Base-by-base conservation (phyloP, 2,797 vertebrate genomes). In the Danio albolineatus region DNA sequence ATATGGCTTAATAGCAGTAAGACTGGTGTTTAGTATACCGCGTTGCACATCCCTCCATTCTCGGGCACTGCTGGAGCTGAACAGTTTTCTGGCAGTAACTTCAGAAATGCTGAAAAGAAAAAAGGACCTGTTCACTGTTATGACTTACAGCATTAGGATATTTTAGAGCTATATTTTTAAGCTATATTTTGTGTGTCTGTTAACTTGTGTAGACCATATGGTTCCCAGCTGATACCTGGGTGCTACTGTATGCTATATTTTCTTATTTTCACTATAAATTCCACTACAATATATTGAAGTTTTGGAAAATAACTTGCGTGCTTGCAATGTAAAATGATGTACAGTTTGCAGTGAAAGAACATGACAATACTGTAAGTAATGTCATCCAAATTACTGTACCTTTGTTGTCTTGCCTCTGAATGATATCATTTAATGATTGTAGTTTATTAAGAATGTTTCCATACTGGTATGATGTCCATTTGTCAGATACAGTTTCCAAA, bases 21-120 rank as follows among this genome's bases (percentile, higher is more conserved):
- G n/a, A 64, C 43, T 65, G 44, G 21, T 16, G 21, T 67, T 9
- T 21, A 19, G 10, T 9, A 77, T 85, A 95, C 94, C 79, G 92
- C 0, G 73, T 93, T 93, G 86, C 95, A 96, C 86, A 96, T 85
- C 0, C 94, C 95, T 7, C 95, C 94, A 0, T 95, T 90, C 0
- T 19, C 59, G 0, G 90, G 94, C 10, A 90, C 87, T 8, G 61
- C 2, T 0, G 93, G 88, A 0, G 6, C 38, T 0, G 87, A 76
- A 78, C 95, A 96, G 0, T 53, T 7, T 0, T 0, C 21, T 0
- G 89, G 76, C 62, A 78, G 70, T 49, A 0, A 81, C 38, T 0
- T 17, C 61, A 2, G 78, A 74, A 79, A 94, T 10, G 53, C 94
- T 95, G 59, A 13, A 48, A 19, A 48, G 5, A 69, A n/a, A 49